Conservation (phyloP, 2,113 vertebrate genomes). For the Urocynchramus pylzowi region DNA sequence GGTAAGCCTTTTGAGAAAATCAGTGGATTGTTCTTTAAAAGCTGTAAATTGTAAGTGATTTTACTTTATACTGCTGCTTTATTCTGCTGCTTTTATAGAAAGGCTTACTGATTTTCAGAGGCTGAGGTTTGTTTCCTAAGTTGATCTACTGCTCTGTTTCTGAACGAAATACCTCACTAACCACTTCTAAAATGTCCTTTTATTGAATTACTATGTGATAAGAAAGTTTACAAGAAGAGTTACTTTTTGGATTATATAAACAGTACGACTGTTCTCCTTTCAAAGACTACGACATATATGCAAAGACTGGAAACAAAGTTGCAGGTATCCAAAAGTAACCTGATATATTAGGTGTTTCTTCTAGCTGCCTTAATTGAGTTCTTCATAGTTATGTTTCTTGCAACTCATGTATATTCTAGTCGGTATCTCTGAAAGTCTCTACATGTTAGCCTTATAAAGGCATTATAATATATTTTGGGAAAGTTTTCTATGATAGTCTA, state of each 20-base stretch:
- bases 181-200: not conserved
- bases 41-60: not conserved
- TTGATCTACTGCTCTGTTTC: not conserved
- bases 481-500: not conserved
- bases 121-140: not conserved
- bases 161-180: not conserved
- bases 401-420: not conserved
- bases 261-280: not conserved
- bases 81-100: not conserved
- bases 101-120: not conserved
- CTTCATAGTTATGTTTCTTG: not conserved
- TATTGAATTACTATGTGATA: not conserved
- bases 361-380: not conserved
- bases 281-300: not conserved
- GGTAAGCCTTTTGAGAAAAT: not conserved
- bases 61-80: not conserved
- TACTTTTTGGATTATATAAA: not conserved
- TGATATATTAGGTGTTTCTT: not conserved
- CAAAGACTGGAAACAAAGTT: not conserved
- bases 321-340: not conserved
- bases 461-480: not conserved
- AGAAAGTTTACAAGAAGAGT: not conserved
- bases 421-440: not conserved
- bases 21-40: not conserved
- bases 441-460: not conserved